phyloP scores from a whole-genome alignment of 2,113 vertebrate species.

The Campylomormyrus tamandua region DNA sequence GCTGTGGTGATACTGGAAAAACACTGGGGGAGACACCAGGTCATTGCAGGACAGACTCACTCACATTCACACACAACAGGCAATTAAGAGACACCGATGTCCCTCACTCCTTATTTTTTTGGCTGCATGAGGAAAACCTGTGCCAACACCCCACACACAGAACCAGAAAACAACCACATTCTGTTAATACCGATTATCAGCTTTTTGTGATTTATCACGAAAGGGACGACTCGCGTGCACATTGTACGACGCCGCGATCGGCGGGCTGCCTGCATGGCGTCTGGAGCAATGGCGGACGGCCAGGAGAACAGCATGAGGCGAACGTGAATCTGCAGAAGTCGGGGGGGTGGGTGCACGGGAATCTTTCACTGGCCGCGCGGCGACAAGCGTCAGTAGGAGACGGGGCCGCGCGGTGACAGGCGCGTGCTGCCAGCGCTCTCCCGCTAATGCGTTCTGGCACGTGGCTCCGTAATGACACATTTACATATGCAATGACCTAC shows the following conservation, averaged over 20 bases:
- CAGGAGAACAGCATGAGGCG: background rate
- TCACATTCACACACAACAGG: background rate
- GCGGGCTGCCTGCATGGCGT: background rate
- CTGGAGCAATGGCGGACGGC: background rate
- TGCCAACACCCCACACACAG: background rate
- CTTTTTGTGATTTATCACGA: background rate
- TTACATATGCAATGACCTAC: conserved; percentile 99
- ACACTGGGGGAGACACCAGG: background rate
- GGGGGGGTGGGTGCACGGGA: conserved; percentile 41
- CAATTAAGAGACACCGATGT: background rate
- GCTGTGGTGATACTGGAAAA: background rate
- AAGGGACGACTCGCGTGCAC: background rate
- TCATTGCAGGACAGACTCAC: background rate
- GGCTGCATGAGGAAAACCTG: background rate
- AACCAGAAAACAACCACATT: background rate
- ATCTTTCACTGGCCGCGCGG: conserved; percentile 72
- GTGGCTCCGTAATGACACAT: conserved; percentile 96
- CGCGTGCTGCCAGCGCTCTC: conserved; percentile 96
- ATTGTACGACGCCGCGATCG: background rate
- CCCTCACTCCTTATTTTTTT: background rate
- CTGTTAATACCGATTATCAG: background rate
- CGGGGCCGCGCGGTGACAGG: conserved; percentile 89
- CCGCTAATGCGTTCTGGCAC: conserved; percentile 98
- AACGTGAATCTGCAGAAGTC: background rate
- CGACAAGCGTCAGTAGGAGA: conserved; percentile 90